Conservation (phyloP, 2,797 vertebrate genomes). For the Phrynocephalus forsythii region DNA sequence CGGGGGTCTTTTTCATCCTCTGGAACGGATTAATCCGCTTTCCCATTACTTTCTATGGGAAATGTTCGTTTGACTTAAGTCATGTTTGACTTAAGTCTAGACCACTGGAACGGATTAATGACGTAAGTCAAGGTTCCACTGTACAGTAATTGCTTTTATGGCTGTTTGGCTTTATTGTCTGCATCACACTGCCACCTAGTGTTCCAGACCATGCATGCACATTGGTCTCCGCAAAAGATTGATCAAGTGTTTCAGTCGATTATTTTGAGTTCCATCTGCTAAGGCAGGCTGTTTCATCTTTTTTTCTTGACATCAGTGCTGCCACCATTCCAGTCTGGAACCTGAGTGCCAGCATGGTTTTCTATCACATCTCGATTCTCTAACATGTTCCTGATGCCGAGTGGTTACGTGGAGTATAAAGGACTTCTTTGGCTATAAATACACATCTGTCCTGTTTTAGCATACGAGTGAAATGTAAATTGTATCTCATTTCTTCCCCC, state of each 20-base stretch:
- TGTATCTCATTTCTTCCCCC: not conserved
- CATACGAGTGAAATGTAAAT: not conserved
- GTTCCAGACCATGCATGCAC: not conserved
- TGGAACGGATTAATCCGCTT: too few relatives aligned
- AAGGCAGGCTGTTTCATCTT: not conserved
- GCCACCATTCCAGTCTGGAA: not conserved
- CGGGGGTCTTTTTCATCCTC: too few relatives aligned
- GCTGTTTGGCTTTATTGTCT: not conserved
- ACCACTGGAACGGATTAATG: too few relatives aligned
- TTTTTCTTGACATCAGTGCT: not conserved
- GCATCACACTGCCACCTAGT: slow-evolving; percentile 53
- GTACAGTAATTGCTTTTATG: not conserved
- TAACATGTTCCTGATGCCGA: not conserved
- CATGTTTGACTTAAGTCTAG: too few relatives aligned
- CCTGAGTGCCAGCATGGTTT: not conserved
- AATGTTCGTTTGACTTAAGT: too few relatives aligned
- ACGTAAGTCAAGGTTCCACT: too few relatives aligned
- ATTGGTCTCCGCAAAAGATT: not conserved
- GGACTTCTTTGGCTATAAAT: not conserved
- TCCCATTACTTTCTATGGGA: too few relatives aligned
- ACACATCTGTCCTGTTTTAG: not conserved
- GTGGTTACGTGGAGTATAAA: not conserved
- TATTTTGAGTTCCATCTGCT: not conserved
- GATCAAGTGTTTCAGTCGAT: not conserved
- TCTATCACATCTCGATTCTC: not conserved